Base-by-base conservation (phyloP, 2,888 invertebrate species). In the Microchrysa polita region DNA sequence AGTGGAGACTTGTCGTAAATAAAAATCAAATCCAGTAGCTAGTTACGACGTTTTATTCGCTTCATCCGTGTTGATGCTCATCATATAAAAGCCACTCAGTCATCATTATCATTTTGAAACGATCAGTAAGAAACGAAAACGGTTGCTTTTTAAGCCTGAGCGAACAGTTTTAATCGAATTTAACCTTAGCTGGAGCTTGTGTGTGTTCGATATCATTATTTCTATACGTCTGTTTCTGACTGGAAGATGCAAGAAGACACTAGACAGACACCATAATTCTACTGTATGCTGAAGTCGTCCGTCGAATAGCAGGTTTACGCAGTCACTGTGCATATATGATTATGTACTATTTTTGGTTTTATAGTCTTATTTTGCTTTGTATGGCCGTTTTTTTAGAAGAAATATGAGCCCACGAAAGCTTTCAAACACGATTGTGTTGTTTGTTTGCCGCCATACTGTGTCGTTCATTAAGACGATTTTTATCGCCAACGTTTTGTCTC, bases 401-500 rank as follows among this genome's bases (percentile, higher is more conserved):
- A 16, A 22, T 23, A 59, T 23, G 23, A 22, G 59, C 14, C 14
- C 59, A n/a, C n/a, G 10, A 23, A 59, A 59, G 22, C 59, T 59
- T 16, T n/a, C 27, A 7, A 34, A 34, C n/a, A n/a, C n/a, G n/a
- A n/a, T n/a, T n/a, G n/a, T n/a, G 59, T n/a, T 48, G 23, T 23
- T 59, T 27, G 23, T 34, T 34, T 34, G 27, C 27, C 27, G 27
- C 27, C 27, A 34, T 7, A n/a, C n/a, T n/a, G n/a, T 7, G 27
- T 34, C 20, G 59, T 59, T 59, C 59, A 59, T 59, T 59, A 59
- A 59, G 59, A 23, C 23, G 59, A 59, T 59, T 23, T 23, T 59
- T 59, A 59, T 59, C 59, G 59, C 59, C 14, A 59, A 59, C 59
- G 23, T 59, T 59, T 59, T 59, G 59, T 59, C 59, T 23, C 12